Evolutionary conservation across 2,888 invertebrate species (phyloP).

Genomic region (Diabrotica balteata): DNA sequence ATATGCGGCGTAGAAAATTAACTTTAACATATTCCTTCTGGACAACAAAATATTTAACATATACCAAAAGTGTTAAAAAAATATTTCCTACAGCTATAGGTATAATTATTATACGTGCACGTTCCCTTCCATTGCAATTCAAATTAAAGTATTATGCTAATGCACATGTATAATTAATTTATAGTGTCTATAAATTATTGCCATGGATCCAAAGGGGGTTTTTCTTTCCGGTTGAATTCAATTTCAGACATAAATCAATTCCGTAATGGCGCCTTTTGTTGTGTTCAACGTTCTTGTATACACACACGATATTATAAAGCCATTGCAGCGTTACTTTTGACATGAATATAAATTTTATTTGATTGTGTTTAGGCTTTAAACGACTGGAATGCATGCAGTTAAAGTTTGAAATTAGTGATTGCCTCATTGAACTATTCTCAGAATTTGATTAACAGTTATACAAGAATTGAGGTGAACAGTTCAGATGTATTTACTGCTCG

Average conservation of each 20-base stretch:
- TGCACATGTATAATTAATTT: constrained; percentile 46
- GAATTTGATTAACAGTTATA: too few relatives aligned
- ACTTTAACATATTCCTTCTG: too few relatives aligned
- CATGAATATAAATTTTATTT: constrained; percentile 20
- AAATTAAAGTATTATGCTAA: constrained; percentile 36
- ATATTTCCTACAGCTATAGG: too few relatives aligned
- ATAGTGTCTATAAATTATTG: constrained; percentile 46
- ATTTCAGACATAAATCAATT: constrained; percentile 29
- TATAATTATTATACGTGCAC: neutral
- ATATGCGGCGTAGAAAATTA: too few relatives aligned
- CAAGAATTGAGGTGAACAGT: too few relatives aligned
- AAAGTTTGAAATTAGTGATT: too few relatives aligned
- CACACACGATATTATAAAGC: constrained; percentile 20
- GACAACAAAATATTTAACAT: too few relatives aligned
- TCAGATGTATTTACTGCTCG: too few relatives aligned
- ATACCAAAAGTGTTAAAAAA: too few relatives aligned
- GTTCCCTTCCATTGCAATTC: constrained; percentile 19
- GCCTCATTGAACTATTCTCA: too few relatives aligned
- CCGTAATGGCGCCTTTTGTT: constrained; percentile 27
- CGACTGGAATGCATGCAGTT: too few relatives aligned
- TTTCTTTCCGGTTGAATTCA: constrained; percentile 25
- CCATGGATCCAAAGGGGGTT: constrained; percentile 33
- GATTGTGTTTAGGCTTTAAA: constrained; percentile 9
- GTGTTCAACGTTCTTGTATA: constrained; percentile 19
- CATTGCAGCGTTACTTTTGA: constrained; percentile 18